phyloP scores from a whole-genome alignment of 2,113 vertebrate species.

The Bagarius yarrelli region DNA sequence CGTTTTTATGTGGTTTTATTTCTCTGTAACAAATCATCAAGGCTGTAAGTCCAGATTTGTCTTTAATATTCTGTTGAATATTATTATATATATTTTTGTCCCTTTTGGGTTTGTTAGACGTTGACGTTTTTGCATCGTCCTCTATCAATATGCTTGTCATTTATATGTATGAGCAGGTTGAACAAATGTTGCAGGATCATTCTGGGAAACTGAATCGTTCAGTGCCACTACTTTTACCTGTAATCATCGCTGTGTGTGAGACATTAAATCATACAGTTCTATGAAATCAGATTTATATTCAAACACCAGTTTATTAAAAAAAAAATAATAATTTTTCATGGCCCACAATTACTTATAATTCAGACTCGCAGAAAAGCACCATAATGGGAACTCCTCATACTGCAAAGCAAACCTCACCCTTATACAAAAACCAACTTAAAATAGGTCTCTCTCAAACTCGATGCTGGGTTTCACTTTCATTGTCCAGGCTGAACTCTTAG shows the following conservation, averaged over 20 bases:
- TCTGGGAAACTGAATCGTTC: background rate
- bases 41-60: slow-evolving; percentile 14
- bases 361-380: too few species aligned
- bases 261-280: background rate
- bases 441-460: background rate
- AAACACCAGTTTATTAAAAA: background rate
- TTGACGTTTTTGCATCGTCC: background rate
- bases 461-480: background rate
- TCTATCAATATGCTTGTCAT: background rate
- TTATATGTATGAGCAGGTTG: slow-evolving; percentile 1
- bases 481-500: slow-evolving; percentile 26
- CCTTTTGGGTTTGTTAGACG: slow-evolving; percentile 9
- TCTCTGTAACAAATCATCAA: slow-evolving; percentile 37
- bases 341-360: slow-evolving; percentile 19
- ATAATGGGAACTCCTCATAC: slow-evolving; percentile 11
- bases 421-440: slow-evolving; percentile 8
- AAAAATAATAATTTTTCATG: too few species aligned
- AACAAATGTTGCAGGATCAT: slow-evolving; percentile 16
- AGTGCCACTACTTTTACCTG: background rate
- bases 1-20: slow-evolving; percentile 10
- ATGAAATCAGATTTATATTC: background rate
- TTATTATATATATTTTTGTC: slow-evolving; percentile 20
- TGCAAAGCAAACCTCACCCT: slow-evolving; percentile 9
- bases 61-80: slow-evolving; percentile 29
- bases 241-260: background rate